Base-by-base conservation (phyloP, 2,888 invertebrate genomes). In the Agriotes lineatus region DNA sequence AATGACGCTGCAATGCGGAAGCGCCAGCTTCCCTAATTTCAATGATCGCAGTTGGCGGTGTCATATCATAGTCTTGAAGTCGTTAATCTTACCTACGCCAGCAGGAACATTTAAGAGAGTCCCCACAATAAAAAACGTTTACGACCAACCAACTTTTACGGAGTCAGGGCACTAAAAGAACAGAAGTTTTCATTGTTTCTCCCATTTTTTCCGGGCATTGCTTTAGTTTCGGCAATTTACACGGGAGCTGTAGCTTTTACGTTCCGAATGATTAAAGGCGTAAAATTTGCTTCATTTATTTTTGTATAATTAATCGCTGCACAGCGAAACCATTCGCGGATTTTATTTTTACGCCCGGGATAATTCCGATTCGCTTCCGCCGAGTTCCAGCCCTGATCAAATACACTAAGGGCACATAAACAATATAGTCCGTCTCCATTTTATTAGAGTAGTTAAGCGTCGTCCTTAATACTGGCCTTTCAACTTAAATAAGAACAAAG, bases 81-180 rank as follows among this genome's bases (percentile, higher is more conserved):
- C 59, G 44, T 60, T 58, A 60, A 60, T 60, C 45, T 60, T 48
- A 45, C 45, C 45, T 45, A 48, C 30, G 48, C 45, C 25, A 48
- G 44, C 20, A 63, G 37, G 42, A 54, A 63, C 57, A 65, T 65
- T 65, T 65, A 58, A 65, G 58, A 30, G 39, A 62, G 52, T 62
- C 30, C 50, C 60, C 25, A 37, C 57, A 65, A 65, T 65, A 65
- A 65, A 65, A 57, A 65, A 65, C 58, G 65, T 65, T 65, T 65
- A 65, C 65, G 65, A 65, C 45, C 65, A 39, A 65, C 48, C 50
- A 48, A 65, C 22, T 58, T 65, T 58, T 65, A 65, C 65, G 44
- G 30, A 52, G 62, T 54, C 50, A 39, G 45, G 20, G 52, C 50
- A 52, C 62, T 52, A 52, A 62, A 64, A 58, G 65, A 54, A 56